A percentile compares a stretch with the other conserved stretches of the same genome.
phyloP scores from a whole-genome alignment of 2,888 invertebrate species.

The Cetonia aurata region DNA sequence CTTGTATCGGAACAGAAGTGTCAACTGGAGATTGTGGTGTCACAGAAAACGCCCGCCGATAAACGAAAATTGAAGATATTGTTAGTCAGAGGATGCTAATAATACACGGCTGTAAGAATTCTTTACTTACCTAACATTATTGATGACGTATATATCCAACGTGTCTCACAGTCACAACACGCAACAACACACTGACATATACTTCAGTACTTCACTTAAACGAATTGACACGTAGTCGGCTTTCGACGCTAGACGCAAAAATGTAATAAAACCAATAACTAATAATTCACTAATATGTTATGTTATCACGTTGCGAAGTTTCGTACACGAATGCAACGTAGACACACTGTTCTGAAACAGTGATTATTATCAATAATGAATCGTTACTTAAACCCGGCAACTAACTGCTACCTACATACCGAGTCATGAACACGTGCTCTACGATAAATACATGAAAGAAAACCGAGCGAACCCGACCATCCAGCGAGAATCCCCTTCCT shows the following conservation, averaged over 20 bases:
- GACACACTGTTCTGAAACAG: background rate
- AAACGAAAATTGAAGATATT: constrained; percentile 11
- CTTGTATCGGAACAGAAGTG: background rate
- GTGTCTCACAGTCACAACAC: constrained; percentile 14
- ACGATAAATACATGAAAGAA: background rate
- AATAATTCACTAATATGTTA: background rate
- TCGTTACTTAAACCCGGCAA: background rate
- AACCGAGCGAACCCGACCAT: background rate
- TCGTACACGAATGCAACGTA: background rate
- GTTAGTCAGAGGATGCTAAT: background rate
- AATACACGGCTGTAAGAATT: background rate
- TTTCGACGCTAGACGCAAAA: background rate
- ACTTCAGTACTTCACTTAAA: constrained; percentile 6
- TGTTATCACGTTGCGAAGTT: background rate
- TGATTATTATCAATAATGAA: background rate
- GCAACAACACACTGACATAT: constrained; percentile 33
- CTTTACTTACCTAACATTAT: constrained; percentile 26
- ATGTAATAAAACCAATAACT: background rate
- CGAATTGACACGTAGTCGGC: constrained; percentile 24
- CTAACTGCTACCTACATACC: background rate
- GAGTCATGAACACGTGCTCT: constrained; percentile 13
- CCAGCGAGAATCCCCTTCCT: background rate
- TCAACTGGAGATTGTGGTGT: constrained; percentile 11
- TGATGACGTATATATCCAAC: constrained; percentile 22
- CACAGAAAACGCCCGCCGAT: background rate